These are phyloP conservation scores for Neoscelio sp. DNA, from an alignment of 2,888 invertebrate genomes.

Conservation along the genomic window DNA sequence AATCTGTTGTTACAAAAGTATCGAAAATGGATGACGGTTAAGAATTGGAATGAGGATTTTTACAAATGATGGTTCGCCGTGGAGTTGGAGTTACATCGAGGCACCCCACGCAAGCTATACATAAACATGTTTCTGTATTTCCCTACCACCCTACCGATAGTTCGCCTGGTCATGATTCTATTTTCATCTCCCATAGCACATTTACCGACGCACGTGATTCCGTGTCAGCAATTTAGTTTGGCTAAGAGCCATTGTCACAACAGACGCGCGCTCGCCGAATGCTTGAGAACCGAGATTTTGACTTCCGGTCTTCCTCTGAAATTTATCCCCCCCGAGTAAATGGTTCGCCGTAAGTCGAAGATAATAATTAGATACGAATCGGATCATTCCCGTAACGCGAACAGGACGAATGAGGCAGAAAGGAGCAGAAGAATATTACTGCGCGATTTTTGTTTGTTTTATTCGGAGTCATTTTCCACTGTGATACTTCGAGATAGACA, in stretches of 20 bases:
- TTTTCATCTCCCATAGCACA: constrained; percentile 43
- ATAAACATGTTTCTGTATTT: constrained; percentile 47
- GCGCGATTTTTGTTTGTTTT: no score
- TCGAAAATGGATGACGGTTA: constrained; percentile 5
- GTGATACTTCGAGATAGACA: no score
- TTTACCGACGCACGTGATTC: constrained; percentile 59
- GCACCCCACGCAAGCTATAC: constrained; percentile 54
- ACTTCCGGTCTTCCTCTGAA: constrained; percentile 53
- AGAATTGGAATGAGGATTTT: background rate
- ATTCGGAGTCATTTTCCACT: no score
- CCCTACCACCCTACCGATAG: constrained; percentile 41
- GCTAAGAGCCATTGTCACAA: constrained; percentile 71
- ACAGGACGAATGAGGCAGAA: no score
- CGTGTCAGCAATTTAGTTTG: constrained; percentile 68
- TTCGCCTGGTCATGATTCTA: constrained; percentile 53
- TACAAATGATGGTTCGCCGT: constrained; percentile 8
- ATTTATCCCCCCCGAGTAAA: constrained; percentile 1
- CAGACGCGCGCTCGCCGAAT: constrained; percentile 59
- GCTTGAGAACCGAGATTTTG: constrained; percentile 57
- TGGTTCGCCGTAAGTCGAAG: no score
- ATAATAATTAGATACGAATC: no score
- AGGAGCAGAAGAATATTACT: no score
- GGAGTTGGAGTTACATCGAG: background rate
- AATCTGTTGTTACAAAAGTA: constrained; percentile 15
- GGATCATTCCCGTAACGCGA: no score